Base-by-base conservation (phyloP, 2,888 invertebrate species). In the Macrosiphum euphorbiae region DNA sequence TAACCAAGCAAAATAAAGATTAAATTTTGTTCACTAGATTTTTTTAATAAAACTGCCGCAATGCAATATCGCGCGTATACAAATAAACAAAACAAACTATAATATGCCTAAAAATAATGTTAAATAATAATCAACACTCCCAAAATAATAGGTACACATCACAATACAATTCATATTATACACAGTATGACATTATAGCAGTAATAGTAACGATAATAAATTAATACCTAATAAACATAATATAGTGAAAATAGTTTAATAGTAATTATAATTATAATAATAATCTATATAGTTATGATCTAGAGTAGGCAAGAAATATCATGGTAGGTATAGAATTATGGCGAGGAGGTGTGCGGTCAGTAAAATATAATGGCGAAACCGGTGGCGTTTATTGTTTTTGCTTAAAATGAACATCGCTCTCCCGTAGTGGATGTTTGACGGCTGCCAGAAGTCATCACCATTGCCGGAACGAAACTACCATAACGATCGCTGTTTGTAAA, bases 61-160 rank as follows among this genome's bases (percentile, higher is more conserved):
- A 35, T 78, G 3, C 20, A 35, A 35, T n/a, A 78, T 35, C 5
- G 78, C 78, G 35, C 20, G 78, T 20, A 35, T 78, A 35, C 20
- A 78, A 78, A 78, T 35, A 78, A 78, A 35, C 78, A 35, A 78
- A 78, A 78, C 35, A 78, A 78, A 78, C 3, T 78, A 78, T 35
- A 35, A 35, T 78, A 78, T 78, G 35, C 35, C 35, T 78, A 78
- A 78, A 35, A 20, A 78, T 35, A 67, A 67, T 67, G n/a, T 13
- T n/a, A 67, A 67, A 67, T 67, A 67, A 67, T 67, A 35, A 78
- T 78, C 8, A 78, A 78, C 78, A 78, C 35, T 35, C 78, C 78
- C 78, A 20, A 78, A 78, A 78, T 78, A 78, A 78, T 78, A n/a
- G n/a, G n/a, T n/a, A 78, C 78, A 78, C 35, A 78, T 78, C 78